A percentile compares a stretch with the other conserved stretches of the same genome.
Conservation (phyloP, 2,113 vertebrate species). For the Sprattus sprattus region DNA sequence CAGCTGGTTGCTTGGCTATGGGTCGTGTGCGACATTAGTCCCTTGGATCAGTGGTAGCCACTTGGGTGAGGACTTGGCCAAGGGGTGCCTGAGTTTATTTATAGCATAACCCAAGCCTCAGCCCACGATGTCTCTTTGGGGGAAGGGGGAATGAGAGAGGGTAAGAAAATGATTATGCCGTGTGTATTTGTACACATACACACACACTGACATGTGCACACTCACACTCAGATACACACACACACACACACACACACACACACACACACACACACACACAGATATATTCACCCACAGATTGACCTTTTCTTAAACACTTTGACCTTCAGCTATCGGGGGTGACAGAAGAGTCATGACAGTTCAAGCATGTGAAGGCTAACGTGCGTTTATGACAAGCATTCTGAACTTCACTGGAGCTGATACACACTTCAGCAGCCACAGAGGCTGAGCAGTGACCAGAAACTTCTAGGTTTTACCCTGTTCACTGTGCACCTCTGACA, state of each 20-base stretch:
- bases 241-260: constrained; percentile 10
- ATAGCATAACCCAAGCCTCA: constrained; percentile 38
- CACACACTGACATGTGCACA: neutral
- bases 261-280: constrained; percentile 35
- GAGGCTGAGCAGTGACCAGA: neutral
- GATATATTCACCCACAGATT: constrained; percentile 21
- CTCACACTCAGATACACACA: neutral
- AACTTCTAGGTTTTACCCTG: neutral
- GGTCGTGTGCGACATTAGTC: constrained; percentile 28
- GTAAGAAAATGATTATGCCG: neutral
- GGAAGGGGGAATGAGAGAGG: neutral
- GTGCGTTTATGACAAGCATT: neutral
- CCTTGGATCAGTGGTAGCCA: constrained; percentile 30
- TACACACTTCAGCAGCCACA: neutral
- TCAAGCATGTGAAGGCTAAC: neutral
- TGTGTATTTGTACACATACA: no score
- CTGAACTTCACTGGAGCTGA: neutral
- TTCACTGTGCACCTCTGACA: no score
- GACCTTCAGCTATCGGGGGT: constrained; percentile 55
- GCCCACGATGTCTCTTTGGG: constrained; percentile 40
- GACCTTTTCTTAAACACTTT: constrained; percentile 66
- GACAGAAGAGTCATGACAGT: neutral
- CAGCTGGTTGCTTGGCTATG: constrained; percentile 1
- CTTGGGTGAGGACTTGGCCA: constrained; percentile 37
- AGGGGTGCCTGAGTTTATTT: constrained; percentile 44